Base-by-base conservation (phyloP, 2,888 invertebrate genomes). In the Dicyrtoma fusca region DNA sequence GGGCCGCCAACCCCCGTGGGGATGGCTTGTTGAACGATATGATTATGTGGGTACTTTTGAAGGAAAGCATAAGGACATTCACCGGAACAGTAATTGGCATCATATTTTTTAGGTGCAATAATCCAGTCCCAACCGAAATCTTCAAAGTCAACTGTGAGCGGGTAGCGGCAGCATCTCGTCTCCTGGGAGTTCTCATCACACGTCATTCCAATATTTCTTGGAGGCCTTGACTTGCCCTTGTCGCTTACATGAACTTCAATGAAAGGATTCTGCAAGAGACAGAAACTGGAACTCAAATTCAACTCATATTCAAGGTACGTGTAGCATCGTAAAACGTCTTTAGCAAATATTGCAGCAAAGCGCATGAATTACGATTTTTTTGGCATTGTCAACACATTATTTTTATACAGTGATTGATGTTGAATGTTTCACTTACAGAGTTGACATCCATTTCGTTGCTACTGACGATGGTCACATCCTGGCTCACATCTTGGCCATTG, bases 111-210 rank as follows among this genome's bases (percentile, higher is more conserved):
- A 0, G 98, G 98, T 0, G 96, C 96, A 73, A 98, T 94, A 81
- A 98, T 93, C 91, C 96, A 98, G 83, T 97, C 94, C 95, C 97
- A 97, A 26, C 96, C 96, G 83, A 97, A 95, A 82, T 91, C 90
- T 80, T 92, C 92, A 84, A 98, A 98, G 86, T 97, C 94, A 17
- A 98, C 94, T 14, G 90, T 90, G 55, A 97, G 87, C 0, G 96
- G 95, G 84, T 95, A 96, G 4, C 97, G 90, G 83, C 98, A 98
- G 85, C 98, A 98, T 59, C 94, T 88, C 34, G 89, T 88, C 82
- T 95, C 94, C 79, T 90, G 87, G 11, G 89, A 89, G 79, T 88
- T 88, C 81, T 93, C 94, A 71, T 91, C 90, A 85, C 96, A 96
- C 83, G 92, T 91, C 82, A 94, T 87, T 25, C 91, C 91, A 69